Evolutionary conservation across 2,888 invertebrate genomes (phyloP), one percentile per base, ranked within the genome.

Genomic region (Acleris sparsana): DNA sequence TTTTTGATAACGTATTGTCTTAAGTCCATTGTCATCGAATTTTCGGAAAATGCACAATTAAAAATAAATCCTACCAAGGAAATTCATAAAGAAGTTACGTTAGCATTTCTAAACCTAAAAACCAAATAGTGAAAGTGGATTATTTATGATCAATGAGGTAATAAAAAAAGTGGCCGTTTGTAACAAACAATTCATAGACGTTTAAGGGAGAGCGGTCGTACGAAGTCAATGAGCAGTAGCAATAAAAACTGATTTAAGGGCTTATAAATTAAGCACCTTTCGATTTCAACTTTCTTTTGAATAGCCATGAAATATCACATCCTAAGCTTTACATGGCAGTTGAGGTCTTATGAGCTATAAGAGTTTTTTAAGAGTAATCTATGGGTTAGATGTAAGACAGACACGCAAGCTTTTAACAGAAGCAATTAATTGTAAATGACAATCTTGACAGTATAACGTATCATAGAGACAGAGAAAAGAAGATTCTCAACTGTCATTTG

Each of bases 181-280:
- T 57, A n/a, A 77, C 72, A 73, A 71, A 74, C 77, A 74, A 73
- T 77, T 71, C 72, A 70, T 67, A 76, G 71, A 75, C 71, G 75
- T 79, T 77, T 80, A 78, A 80, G 80, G 82, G 80, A 82, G 80
- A 80, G 78, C 70, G 69, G 72, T 62, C 57, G 51, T 33, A 20
- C 39, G 33, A 56, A 51, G 49, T 48, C 64, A 72, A 74, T 77
- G 73, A 75, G 71, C 74, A 73, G 72, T 71, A 73, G 83, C 73
- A 72, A 86, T 85, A 85, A 85, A 39, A 84, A 67, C 76, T 84
- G 82, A 87, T 80, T 85, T 82, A 87, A 87, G 87, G 87, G 86
- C 85, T 79, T 76, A 77, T 83, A 83, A 85, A 86, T 85, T 82
- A 85, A 82, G 80, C 78, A 79, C 75, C 75, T 78, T 80, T 81